Percentiles rank a stretch among this genome's conserved stretches.
phyloP scores from a whole-genome alignment of 2,113 vertebrate species.

The Butorides virescens region DNA sequence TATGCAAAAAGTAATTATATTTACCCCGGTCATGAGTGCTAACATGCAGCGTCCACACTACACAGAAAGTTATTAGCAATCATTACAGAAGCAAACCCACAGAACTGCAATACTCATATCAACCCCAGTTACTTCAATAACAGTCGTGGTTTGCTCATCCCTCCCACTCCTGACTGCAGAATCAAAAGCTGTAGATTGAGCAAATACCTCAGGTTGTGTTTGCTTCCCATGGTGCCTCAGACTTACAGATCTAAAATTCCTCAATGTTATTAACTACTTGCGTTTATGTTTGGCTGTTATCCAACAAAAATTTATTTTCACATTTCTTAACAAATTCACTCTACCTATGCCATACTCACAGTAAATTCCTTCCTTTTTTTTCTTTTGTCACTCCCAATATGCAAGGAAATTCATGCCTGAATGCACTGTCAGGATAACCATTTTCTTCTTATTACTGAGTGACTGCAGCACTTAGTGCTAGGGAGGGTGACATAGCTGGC shows the following conservation, averaged over 20 bases:
- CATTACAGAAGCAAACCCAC: background rate
- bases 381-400: background rate
- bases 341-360: no score
- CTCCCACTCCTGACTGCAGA: background rate
- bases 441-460: background rate
- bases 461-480: background rate
- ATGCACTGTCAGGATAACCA: background rate
- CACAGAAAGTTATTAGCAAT: background rate
- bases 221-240: background rate
- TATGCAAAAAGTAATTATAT: background rate
- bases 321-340: background rate
- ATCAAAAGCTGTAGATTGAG: background rate
- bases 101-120: background rate
- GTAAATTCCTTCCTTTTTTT: background rate
- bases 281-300: background rate
- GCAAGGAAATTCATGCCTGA: background rate
- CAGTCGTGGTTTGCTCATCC: background rate
- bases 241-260: background rate
- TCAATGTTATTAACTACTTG: background rate
- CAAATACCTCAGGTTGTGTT: background rate
- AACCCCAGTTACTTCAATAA: background rate
- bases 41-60: background rate
- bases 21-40: background rate
- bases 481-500: background rate
- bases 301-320: background rate